phyloP scores from a whole-genome alignment of 2,797 vertebrate species.

The Trachops cirrhosus region DNA sequence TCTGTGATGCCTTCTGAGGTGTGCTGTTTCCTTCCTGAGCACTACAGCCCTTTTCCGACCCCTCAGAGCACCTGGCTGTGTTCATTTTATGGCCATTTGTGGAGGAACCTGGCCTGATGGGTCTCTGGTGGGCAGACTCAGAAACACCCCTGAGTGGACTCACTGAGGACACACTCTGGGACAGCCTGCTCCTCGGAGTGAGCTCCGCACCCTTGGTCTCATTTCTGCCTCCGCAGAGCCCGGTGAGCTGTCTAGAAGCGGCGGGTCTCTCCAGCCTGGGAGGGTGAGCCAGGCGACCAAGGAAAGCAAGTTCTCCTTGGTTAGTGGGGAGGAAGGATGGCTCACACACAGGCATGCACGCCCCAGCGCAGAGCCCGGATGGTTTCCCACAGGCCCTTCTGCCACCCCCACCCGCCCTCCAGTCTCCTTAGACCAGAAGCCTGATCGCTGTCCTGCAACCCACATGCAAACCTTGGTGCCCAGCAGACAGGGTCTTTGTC shows the following conservation, averaged over 20 bases:
- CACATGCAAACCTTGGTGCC: neutral
- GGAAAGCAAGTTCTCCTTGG: neutral
- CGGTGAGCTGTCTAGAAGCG: neutral
- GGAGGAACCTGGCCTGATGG: neutral
- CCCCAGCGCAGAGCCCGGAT: neutral
- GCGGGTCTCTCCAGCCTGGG: neutral
- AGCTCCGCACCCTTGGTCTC: neutral
- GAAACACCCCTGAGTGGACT: neutral
- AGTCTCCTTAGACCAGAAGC: fast-evolving
- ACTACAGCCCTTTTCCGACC: neutral
- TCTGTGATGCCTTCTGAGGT: neutral
- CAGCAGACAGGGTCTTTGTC: neutral
- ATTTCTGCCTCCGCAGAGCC: neutral
- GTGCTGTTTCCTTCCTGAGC: neutral
- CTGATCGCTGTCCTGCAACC: neutral
- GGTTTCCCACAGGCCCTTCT: neutral
- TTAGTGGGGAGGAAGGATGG: neutral
- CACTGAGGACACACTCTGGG: fast-evolving
- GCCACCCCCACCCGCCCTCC: neutral
- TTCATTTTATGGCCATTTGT: fast-evolving
- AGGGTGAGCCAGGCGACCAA: neutral
- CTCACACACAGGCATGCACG: neutral
- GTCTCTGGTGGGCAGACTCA: neutral
- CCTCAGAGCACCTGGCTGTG: neutral
- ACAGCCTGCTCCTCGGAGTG: fast-evolving